These are phyloP conservation scores for Hybognathus amarus DNA, from an alignment of 2,797 vertebrate genomes.

Conservation along the genomic window DNA sequence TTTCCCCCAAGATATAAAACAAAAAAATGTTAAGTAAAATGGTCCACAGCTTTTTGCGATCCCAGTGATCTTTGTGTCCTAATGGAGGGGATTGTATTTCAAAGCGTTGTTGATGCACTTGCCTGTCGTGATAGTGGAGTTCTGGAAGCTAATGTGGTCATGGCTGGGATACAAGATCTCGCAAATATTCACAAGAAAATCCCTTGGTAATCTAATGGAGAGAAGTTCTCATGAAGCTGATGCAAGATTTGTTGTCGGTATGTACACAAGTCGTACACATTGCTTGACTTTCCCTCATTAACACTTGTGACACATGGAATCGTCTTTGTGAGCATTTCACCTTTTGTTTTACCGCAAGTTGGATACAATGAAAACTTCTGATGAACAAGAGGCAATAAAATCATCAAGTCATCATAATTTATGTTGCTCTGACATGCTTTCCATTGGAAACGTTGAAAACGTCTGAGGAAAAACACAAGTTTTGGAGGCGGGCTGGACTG, in stretches of 20 bases:
- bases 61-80: too few relatives aligned
- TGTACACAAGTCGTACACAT: conserved; percentile 35
- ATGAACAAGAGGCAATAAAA: conserved; percentile 44
- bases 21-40: conserved; percentile 31
- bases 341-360: conserved; percentile 49
- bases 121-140: conserved; percentile 28
- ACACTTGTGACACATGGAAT: conserved; percentile 26
- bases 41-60: conserved; percentile 18
- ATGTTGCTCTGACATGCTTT: conserved; percentile 46
- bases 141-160: conserved; percentile 38
- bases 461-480: conserved; percentile 20
- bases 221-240: neutral
- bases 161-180: conserved; percentile 21
- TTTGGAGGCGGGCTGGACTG: conserved; percentile 19
- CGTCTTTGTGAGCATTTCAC: conserved; percentile 33
- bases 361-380: conserved; percentile 27
- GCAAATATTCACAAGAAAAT: conserved; percentile 3
- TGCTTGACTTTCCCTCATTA: conserved; percentile 43
- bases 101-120: conserved; percentile 24
- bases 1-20: conserved; percentile 20
- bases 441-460: conserved; percentile 50
- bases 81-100: conserved; percentile 24
- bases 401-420: conserved; percentile 41
- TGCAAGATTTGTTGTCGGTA: neutral
- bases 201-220: neutral